Conservation (phyloP, 2,113 vertebrate genomes). For the Vanacampus margaritifer region DNA sequence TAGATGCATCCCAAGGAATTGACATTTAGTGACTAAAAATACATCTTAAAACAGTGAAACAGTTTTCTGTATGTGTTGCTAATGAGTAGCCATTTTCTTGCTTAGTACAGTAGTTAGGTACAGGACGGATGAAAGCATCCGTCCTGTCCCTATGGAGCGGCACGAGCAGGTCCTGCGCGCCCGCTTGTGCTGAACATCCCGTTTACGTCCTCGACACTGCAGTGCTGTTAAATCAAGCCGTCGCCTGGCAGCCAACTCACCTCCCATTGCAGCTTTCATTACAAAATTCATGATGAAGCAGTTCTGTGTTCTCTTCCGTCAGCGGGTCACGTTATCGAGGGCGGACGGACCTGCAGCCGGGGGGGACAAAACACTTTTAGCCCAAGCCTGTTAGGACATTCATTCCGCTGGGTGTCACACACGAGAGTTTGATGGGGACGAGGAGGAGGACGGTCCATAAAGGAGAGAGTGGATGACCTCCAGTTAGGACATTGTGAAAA, state of each 20-base stretch:
- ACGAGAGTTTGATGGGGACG: constrained; percentile 31
- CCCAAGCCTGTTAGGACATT: constrained; percentile 27
- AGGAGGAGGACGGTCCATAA: constrained; percentile 7
- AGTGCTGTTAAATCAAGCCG: constrained; percentile 68
- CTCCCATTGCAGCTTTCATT: constrained; percentile 74
- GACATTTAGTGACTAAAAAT: neutral
- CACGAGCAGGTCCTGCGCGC: neutral
- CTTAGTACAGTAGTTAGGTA: constrained; percentile 28
- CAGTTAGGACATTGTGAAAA: constrained; percentile 8
- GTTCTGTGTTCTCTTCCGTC: constrained; percentile 58
- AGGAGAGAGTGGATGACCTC: constrained; percentile 12
- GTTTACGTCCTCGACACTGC: constrained; percentile 63
- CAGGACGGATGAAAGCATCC: constrained; percentile 30
- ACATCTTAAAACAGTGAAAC: neutral
- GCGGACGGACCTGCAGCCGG: constrained; percentile 55
- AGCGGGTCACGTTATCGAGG: constrained; percentile 45
- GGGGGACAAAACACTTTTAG: constrained; percentile 47
- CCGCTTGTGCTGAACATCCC: constrained; percentile 30
- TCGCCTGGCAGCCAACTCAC: constrained; percentile 56
- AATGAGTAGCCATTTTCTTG: constrained; percentile 3
- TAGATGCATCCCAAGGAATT: constrained; percentile 10
- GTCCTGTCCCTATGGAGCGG: constrained; percentile 17
- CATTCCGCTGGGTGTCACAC: constrained; percentile 9
- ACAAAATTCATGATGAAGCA: constrained; percentile 75
- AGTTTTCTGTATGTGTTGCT: no score